phyloP scores from a whole-genome alignment of 1,140 invertebrate genomes.

The Nasonia vitripennis region DNA sequence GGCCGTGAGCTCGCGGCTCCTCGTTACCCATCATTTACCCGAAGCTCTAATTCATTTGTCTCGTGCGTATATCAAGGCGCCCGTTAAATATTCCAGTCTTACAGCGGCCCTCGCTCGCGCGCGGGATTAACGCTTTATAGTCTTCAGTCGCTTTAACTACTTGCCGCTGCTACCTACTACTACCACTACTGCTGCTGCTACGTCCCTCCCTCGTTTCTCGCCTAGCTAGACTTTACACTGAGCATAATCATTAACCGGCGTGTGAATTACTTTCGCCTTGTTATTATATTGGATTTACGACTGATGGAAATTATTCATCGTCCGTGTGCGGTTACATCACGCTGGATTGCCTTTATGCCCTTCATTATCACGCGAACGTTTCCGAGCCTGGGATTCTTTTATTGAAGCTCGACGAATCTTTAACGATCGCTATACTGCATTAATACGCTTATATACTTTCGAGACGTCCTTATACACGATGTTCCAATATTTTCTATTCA shows the following conservation, averaged over 20 bases:
- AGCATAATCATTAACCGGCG: constrained; percentile 40
- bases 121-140: constrained; percentile 50
- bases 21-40: constrained; percentile 61
- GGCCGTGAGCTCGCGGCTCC: constrained; percentile 45
- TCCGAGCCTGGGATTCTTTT: not conserved
- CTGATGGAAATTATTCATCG: constrained; percentile 21
- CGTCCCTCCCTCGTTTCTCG: not conserved
- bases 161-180: not conserved
- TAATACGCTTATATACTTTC: no score
- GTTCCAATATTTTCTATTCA: not conserved
- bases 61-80: constrained; percentile 46
- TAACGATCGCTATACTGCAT: no score
- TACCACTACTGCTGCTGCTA: not conserved
- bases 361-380: not conserved
- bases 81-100: constrained; percentile 60
- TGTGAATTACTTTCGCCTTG: constrained; percentile 36
- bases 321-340: not conserved
- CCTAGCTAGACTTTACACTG: constrained; percentile 39
- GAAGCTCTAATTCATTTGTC: constrained; percentile 63
- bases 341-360: not conserved
- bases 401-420: no score
- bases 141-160: constrained; percentile 45
- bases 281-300: constrained; percentile 38
- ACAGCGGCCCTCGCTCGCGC: not conserved
- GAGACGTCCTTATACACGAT: no score